A percentile compares a stretch with the other conserved stretches of the same genome.
Evolutionary conservation across 37 sponge, comb jelly and placozoan species (phyloP).

Genomic region (Dysidea cf. avara): DNA sequence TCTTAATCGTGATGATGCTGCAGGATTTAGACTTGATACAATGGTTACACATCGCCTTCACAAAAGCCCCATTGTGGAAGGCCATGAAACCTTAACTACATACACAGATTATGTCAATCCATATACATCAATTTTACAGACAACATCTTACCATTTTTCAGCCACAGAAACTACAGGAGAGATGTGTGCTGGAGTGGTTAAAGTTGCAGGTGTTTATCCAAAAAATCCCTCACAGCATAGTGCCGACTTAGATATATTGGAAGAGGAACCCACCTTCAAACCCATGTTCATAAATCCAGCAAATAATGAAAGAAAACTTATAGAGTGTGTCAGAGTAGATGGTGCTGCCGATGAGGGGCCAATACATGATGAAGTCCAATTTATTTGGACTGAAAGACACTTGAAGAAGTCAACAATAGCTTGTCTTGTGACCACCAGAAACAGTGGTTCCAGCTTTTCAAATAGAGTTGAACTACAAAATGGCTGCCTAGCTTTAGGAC

Average conservation of each 20-base stretch:
- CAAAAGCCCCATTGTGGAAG: neutral
- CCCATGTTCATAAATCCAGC: constrained; percentile 9
- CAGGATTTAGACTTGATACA: constrained; percentile 21
- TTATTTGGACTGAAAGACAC: neutral
- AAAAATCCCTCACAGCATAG: constrained; percentile 1
- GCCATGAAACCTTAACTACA: constrained; percentile 3
- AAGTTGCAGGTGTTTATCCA: neutral
- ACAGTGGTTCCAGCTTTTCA: constrained; percentile 2
- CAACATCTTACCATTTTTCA: constrained; percentile 2
- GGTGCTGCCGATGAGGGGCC: constrained; percentile 32
- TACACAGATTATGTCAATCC: constrained; percentile 21
- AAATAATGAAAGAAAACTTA: neutral
- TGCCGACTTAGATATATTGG: constrained; percentile 15
- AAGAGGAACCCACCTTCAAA: neutral
- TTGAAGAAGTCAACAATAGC: neutral
- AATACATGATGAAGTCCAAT: constrained; percentile 14
- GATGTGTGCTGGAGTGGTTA: neutral
- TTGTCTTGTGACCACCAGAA: constrained; percentile 2
- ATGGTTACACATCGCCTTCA: constrained; percentile 6
- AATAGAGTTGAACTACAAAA: constrained; percentile 23
- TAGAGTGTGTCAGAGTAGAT: constrained; percentile 34
- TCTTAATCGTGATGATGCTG: constrained; percentile 18
- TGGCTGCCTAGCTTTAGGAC: constrained; percentile 15
- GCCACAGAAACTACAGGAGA: neutral
- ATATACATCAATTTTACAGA: constrained; percentile 9